Evolutionary conservation across 2,797 vertebrate species (phyloP), one percentile per base, ranked within the genome.

Genomic region (Podarcis lilfordi): DNA sequence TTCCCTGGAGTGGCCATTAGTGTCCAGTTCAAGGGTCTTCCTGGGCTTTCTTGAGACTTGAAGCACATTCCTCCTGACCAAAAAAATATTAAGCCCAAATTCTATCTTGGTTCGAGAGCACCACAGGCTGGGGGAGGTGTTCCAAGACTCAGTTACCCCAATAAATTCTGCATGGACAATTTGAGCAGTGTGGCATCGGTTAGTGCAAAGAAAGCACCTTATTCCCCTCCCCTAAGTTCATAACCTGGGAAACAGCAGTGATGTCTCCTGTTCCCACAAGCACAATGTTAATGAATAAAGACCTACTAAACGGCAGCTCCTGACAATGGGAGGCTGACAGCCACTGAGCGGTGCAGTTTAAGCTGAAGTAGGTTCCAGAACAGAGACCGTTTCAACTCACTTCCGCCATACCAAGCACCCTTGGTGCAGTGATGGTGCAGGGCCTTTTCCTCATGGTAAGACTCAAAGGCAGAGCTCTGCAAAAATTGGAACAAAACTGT

Each of bases 31-130:
- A 37, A 80, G 66, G 43, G 86, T 35, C 37, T 66, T 64, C 35
- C 64, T 74, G 50, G 55, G 15, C 50, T 25, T 82, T 50, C 17
- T 64, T 68, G 32, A 75, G 76, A 83, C 43, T 84, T 82, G 71
- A 89, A 79, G 84, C 37, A 77, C 80, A 83, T 81, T 50, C 72
- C 25, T 81, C 76, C 43, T 83, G 59, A 17, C 76, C 80, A 66
- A 59, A 86, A 37, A 2, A 32, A 5, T 55, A 77, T 37, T n/a
- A 61, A 81, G 45, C 50, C 1, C 17, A 77, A 29, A 82, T 79
- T 25, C 9, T 43, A 59, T 35, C 5, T 50, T 17, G 23, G 37
- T 83, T 84, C 50, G 64, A 83, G 76, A 66, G 2, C 37, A 61
- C 72, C 68, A 79, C 1, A 11, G 19, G 6, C 84, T 1, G 13